Base-by-base conservation (phyloP, 1,140 invertebrate species). In the Heliconius congener region DNA sequence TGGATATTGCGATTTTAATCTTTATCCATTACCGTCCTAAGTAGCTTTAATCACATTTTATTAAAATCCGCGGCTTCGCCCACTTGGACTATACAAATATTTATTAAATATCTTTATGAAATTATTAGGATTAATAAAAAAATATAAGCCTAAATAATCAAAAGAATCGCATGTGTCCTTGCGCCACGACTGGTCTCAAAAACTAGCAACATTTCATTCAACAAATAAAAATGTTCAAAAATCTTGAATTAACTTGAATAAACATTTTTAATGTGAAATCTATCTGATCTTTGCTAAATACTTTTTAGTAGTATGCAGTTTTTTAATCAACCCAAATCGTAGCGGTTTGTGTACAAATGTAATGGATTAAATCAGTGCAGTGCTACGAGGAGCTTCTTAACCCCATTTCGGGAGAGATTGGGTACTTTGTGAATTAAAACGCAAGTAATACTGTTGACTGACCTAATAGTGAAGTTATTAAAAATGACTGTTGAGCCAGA, bases 341-440 rank as follows among this genome's bases (percentile, higher is more conserved):
- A 66, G 72, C 39, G 71, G 72, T 34, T 78, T 57, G 71, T 73
- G 55, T 78, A 73, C 77, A 78, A 74, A 78, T 74, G 77, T 57
- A 78, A 78, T 73, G 77, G 72, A 74, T 74, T 78, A 78, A 74
- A 74, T 42, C 50, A 57, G 55, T 74, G 77, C 55, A 34, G 72
- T 39, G 55, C 19, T 70, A 42, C 37, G 74, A 6, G 18, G 37
- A 11, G 34, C 55, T 34, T 76, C 60, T 76, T 70, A 76, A 70
- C 37, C 27, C 57, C 60, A 76, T 18, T 70, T 55, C 42, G 39
- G 70, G 60, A 2, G 39, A 46, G 60, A 46, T 76, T 57, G 74
- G 55, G 37, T 76, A 46, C 23, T 70, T 46, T 39, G 23, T 60
- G 73, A 4, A 74, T 60, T n/a, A 66, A 75, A 60, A 66, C 57